These are phyloP conservation scores for Idaea straminata DNA, from an alignment of 2,888 invertebrate species.

Conservation along the genomic window DNA sequence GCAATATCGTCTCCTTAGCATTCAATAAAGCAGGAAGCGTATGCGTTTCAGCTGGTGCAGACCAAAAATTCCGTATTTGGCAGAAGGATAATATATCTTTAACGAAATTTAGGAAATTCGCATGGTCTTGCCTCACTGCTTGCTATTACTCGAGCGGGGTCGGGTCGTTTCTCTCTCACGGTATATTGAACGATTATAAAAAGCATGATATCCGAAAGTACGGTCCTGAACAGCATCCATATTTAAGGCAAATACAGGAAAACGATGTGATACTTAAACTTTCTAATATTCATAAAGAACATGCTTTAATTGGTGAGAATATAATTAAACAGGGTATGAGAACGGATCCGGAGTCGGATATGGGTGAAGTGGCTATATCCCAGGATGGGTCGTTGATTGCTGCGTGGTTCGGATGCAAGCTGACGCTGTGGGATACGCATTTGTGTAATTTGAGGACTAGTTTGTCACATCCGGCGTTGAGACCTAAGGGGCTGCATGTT, in stretches of 20 bases:
- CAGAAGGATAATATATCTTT: constrained; percentile 44
- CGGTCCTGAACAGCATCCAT: constrained; percentile 41
- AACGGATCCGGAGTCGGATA: constrained; percentile 45
- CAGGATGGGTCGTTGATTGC: constrained; percentile 75
- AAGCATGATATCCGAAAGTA: constrained; percentile 35
- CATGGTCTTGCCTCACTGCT: constrained; percentile 65
- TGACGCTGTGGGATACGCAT: constrained; percentile 72
- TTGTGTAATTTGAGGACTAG: constrained; percentile 62
- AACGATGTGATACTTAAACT: constrained; percentile 57
- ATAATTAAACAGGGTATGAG: constrained; percentile 34
- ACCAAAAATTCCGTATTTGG: constrained; percentile 71
- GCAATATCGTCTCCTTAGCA: constrained; percentile 59
- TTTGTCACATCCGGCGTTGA: constrained; percentile 64
- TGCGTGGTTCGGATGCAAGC: constrained; percentile 72
- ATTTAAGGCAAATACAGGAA: constrained; percentile 39
- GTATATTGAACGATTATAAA: constrained; percentile 59
- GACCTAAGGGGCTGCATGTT: constrained; percentile 66
- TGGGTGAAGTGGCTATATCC: constrained; percentile 71
- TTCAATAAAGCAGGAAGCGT: constrained; percentile 58
- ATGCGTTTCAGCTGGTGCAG: constrained; percentile 69
- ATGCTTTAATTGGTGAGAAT: constrained; percentile 32
- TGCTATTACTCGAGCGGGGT: constrained; percentile 71
- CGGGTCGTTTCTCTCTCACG: constrained; percentile 53
- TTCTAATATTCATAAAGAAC: constrained; percentile 60
- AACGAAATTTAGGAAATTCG: constrained; percentile 32